Evolutionary conservation across 2,888 invertebrate species (phyloP), one percentile per base, ranked within the genome.

Genomic region (Conus canariensis): DNA sequence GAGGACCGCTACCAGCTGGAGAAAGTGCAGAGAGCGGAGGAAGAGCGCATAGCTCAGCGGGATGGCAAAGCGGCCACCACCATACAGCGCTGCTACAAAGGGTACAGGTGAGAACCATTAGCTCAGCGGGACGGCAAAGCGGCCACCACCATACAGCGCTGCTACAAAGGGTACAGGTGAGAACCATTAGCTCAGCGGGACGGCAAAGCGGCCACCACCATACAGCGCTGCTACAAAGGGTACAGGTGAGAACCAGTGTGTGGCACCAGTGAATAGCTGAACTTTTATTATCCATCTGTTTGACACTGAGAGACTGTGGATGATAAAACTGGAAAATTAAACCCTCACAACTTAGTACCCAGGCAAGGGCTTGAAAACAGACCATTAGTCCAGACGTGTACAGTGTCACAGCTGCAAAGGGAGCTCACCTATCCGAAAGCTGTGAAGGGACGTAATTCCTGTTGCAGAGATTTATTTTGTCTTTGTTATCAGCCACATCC

Each of bases 101-200:
- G 94, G 60, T 92, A 93, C 90, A 94, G 94, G 95, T 95, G 88
- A 12, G 64, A 14, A 16, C 64, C 30, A 30, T 30, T 30, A 1
- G 90, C 90, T 64, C 91, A 93, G 45, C 92, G 92, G 85, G 90
- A 91, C 86, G 85, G 92, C n/a, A 90, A 88, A 56, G 91, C 94
- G 25, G 94, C 94, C 58, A 67, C 91, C 12, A 90, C 82, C 12
- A 94, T 95, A 91, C 95, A 95, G 91, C 92, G 92, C 45, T 67
- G 87, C 9, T 95, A 92, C 90, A 93, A 93, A 88, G 94, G 94
- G 60, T 92, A 93, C 90, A 94, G 94, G 95, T 95, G 88, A 12
- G 60, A 93, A 85, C 91, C 91, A 89, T 90, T 91, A 77, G 90
- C 90, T 64, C 91, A 93, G 45, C 92, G 91, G 85, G 90, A 91